phyloP scores from a whole-genome alignment of 2,888 invertebrate species.

The Temnothorax unifasciatus region DNA sequence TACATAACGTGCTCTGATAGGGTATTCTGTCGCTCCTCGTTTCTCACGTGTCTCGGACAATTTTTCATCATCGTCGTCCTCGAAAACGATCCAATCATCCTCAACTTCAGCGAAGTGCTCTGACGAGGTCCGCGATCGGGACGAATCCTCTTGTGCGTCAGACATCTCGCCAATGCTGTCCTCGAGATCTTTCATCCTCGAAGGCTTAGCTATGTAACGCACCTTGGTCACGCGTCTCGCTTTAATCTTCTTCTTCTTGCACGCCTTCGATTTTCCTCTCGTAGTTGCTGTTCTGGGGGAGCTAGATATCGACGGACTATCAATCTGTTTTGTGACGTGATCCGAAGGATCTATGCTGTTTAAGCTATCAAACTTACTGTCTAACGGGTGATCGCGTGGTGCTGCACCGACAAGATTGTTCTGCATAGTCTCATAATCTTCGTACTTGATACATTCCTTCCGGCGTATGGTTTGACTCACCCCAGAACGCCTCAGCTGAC shows the following conservation, averaged over 20 bases:
- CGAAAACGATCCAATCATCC: constrained; percentile 82
- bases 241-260: constrained; percentile 31
- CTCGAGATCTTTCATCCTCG: constrained; percentile 12
- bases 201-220: constrained; percentile 64
- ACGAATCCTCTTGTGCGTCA: constrained; percentile 1
- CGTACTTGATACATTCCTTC: constrained; percentile 77
- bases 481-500: constrained; percentile 79
- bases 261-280: constrained; percentile 64
- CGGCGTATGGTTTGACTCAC: constrained; percentile 80
- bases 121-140: constrained; percentile 74
- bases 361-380: constrained; percentile 33
- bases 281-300: constrained; percentile 66
- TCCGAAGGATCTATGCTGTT: constrained; percentile 29
- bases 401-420: constrained; percentile 43
- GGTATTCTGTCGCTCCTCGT: background rate
- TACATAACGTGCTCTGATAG: background rate
- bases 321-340: background rate
- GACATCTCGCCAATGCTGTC: constrained; percentile 8
- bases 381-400: constrained; percentile 24
- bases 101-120: constrained; percentile 82
- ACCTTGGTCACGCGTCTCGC: constrained; percentile 64
- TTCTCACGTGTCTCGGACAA: background rate
- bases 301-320: constrained; percentile 55
- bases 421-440: constrained; percentile 74
- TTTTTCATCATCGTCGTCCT: constrained; percentile 39